Evolutionary conservation across 2,797 vertebrate genomes (phyloP).

Genomic region (Clamator glandarius): DNA sequence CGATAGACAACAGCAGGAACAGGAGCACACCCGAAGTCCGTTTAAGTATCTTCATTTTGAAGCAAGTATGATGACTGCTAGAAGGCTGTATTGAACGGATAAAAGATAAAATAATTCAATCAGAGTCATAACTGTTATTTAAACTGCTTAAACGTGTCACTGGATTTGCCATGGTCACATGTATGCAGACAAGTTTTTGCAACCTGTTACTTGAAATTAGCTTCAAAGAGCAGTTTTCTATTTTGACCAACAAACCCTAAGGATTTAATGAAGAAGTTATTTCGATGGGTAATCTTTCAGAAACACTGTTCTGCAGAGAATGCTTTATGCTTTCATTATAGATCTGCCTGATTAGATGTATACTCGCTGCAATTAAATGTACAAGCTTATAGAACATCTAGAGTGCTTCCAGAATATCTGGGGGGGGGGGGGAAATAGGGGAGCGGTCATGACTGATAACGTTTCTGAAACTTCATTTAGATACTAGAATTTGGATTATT

Average conservation of each 20-base stretch:
- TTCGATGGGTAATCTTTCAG: neutral
- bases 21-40: conserved; percentile 86
- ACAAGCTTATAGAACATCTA: neutral
- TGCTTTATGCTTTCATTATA: neutral
- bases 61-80: neutral
- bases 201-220: neutral
- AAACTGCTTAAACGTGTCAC: neutral
- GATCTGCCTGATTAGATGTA: neutral
- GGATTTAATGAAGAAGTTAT: neutral
- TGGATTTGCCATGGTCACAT: rapidly evolving
- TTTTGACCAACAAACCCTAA: neutral
- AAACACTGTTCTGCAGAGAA: neutral
- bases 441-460: neutral
- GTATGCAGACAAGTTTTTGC: neutral
- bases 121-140: neutral
- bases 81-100: conserved; percentile 28
- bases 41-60: conserved; percentile 82
- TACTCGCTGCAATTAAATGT: neutral
- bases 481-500: neutral
- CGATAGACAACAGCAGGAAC: conserved; percentile 79
- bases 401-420: neutral
- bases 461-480: neutral
- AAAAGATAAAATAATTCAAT: conserved; percentile 9
- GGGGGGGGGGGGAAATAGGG: neutral
- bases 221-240: neutral